These are phyloP conservation scores for Gopherus flavomarginatus DNA, from an alignment of 2,113 vertebrate species.

Conservation along the genomic window DNA sequence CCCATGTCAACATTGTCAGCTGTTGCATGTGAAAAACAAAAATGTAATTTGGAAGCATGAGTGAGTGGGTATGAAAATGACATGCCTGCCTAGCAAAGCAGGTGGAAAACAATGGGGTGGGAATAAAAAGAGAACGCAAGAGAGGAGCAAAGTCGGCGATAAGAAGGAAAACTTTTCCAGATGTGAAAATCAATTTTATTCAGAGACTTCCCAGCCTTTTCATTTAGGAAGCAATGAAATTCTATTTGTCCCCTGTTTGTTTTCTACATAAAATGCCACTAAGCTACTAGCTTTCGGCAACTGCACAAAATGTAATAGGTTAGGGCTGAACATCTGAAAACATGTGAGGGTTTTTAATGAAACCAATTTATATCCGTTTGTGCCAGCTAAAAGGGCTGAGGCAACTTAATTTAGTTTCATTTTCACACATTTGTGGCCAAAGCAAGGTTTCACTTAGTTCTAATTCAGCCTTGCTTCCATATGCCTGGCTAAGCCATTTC, in stretches of 20 bases:
- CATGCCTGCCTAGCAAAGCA: slow-evolving; percentile 43
- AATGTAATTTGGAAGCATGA: slow-evolving; percentile 25
- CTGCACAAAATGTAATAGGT: slow-evolving; percentile 64
- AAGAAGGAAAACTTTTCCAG: slow-evolving; percentile 54
- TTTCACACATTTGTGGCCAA: slow-evolving; percentile 67
- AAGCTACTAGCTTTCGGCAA: slow-evolving; percentile 52
- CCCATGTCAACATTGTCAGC: slow-evolving; percentile 1
- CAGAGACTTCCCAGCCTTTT: slow-evolving; percentile 69
- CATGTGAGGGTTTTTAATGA: slow-evolving; percentile 74
- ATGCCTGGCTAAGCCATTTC: slow-evolving; percentile 35
- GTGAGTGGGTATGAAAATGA: slow-evolving; percentile 32
- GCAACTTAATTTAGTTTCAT: slow-evolving; percentile 78
- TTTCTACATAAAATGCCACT: slow-evolving; percentile 70
- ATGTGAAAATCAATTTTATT: slow-evolving; percentile 77
- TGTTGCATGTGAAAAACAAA: background rate
- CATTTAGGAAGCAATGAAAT: slow-evolving; percentile 74
- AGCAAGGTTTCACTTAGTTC: slow-evolving; percentile 58
- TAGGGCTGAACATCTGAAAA: slow-evolving; percentile 69
- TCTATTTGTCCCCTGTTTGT: slow-evolving; percentile 71
- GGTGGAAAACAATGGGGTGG: slow-evolving; percentile 53
- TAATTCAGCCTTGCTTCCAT: slow-evolving; percentile 42
- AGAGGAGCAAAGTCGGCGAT: background rate
- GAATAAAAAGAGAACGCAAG: background rate
- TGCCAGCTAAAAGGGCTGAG: slow-evolving; percentile 63
- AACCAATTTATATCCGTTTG: slow-evolving; percentile 78